phyloP scores from a whole-genome alignment of 2,797 vertebrate genomes.

The Otus scops region DNA sequence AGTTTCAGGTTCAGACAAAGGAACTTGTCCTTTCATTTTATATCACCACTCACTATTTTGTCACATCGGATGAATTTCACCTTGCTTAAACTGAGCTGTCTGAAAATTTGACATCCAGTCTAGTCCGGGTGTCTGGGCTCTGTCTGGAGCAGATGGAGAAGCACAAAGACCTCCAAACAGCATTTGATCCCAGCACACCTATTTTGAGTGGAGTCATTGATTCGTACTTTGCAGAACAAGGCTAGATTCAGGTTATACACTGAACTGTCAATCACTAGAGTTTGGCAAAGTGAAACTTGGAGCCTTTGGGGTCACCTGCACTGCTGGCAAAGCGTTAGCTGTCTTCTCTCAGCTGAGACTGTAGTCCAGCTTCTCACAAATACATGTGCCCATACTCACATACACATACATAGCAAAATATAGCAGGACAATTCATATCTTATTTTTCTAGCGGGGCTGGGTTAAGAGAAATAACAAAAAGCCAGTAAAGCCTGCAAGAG shows the following conservation, averaged over 20 bases:
- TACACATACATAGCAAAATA: background rate
- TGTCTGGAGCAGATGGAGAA: background rate
- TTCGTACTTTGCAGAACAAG: rapidly evolving
- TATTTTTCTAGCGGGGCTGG: background rate
- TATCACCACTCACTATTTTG: background rate
- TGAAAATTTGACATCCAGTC: background rate
- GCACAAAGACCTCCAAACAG: background rate
- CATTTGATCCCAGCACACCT: background rate
- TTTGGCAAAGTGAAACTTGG: background rate
- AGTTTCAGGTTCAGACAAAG: background rate
- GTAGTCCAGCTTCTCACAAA: background rate
- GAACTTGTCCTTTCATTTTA: background rate
- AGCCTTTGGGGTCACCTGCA: background rate
- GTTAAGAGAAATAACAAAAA: background rate
- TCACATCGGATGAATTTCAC: background rate
- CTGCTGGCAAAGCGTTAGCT: background rate
- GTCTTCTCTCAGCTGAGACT: background rate
- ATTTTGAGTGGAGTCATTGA: background rate
- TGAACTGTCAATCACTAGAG: background rate
- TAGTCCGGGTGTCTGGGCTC: rapidly evolving
- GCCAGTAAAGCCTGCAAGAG: background rate
- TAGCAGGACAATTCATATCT: background rate
- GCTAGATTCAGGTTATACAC: background rate
- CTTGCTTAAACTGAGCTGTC: background rate
- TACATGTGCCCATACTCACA: no score